A percentile compares a stretch with the other conserved stretches of the same genome.
Conservation (phyloP, 1,140 invertebrate genomes). For the Drosophila repleta region DNA sequence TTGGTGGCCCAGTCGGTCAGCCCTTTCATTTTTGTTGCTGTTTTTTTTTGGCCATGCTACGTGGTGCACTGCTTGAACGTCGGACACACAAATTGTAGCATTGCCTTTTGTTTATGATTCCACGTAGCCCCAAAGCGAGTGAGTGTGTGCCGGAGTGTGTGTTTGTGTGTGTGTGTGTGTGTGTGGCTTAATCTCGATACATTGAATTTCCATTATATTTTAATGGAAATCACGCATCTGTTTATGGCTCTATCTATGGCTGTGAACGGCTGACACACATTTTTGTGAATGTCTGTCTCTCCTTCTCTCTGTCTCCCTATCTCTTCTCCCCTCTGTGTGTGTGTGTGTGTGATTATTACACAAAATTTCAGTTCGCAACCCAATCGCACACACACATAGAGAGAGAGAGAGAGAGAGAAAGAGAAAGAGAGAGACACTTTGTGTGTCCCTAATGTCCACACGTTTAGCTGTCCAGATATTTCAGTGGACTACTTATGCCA, state of each 20-base stretch:
- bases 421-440: slow-evolving; percentile 7
- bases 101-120: slow-evolving; percentile 60
- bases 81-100: slow-evolving; percentile 46
- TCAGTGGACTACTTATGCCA: slow-evolving; percentile 47
- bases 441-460: slow-evolving; percentile 48
- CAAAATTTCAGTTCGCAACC: slow-evolving; percentile 13
- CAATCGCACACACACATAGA: slow-evolving; percentile 6
- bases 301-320: no score
- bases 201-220: slow-evolving; percentile 69
- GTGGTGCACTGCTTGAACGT: slow-evolving; percentile 42
- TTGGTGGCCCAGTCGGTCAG: slow-evolving; percentile 19
- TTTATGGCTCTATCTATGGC: slow-evolving; percentile 57
- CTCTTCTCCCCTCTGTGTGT: no score
- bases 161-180: slow-evolving; percentile 9
- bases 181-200: slow-evolving; percentile 57
- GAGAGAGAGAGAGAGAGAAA: no score
- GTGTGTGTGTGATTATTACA: slow-evolving; percentile 28
- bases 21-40: slow-evolving; percentile 21
- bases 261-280: slow-evolving; percentile 36
- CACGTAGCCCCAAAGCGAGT: slow-evolving; percentile 46
- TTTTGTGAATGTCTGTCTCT: slow-evolving; percentile 8
- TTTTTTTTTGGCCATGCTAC: slow-evolving; percentile 31
- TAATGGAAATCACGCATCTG: slow-evolving; percentile 68
- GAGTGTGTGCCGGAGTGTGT: not conserved
- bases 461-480: slow-evolving; percentile 35